Evolutionary conservation across 2,888 invertebrate genomes (phyloP), one percentile per base, ranked within the genome.

Genomic region (Ashinkailepas kermadecensis): DNA sequence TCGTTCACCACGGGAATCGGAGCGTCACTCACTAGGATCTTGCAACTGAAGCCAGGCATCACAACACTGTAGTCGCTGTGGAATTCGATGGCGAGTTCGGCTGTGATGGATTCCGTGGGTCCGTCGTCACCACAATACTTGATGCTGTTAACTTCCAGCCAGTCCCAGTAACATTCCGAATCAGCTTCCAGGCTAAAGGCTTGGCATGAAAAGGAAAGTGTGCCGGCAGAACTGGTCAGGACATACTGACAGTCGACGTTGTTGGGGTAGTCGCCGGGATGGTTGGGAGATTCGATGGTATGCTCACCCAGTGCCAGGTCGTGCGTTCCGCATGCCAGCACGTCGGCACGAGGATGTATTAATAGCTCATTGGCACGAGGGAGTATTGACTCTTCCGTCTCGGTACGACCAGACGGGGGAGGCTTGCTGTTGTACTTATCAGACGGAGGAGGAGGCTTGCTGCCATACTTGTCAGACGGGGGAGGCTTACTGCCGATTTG

Each of bases 41-140:
- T 67, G 65, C 65, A 67, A 1, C 15, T 12, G 65, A 21, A 67
- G 10, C 65, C 65, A 67, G 65, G 9, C 21, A 2, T 21, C 21
- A 23, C 23, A 23, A 67, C 65, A 15, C 54, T 54, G 74, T 74
- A 74, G 74, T 74, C 74, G 74, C 54, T 54, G 18, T 74, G 74
- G 21, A 74, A 74, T 6, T 54, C 9, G 7, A 74, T 21, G 54
- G 15, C 0, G 6, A 15, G 54, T 39, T 10, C 9, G 13, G 56
- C 3, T 9, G 12, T 6, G 18, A 7, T 21, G 12, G 13, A 18
- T 18, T 10, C 10, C 8, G 54, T 6, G 18, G 74, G 74, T 7
- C 7, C 54, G 6, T 6, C 8, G 1, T 54, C 2, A 9, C 54
- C 74, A 18, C 74, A 74, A 21, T 21, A 74, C 54, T 54, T 74